Evolutionary conservation across 1,140 invertebrate species (phyloP), one percentile per base, ranked within the genome.

Genomic region (Asobara japonica): DNA sequence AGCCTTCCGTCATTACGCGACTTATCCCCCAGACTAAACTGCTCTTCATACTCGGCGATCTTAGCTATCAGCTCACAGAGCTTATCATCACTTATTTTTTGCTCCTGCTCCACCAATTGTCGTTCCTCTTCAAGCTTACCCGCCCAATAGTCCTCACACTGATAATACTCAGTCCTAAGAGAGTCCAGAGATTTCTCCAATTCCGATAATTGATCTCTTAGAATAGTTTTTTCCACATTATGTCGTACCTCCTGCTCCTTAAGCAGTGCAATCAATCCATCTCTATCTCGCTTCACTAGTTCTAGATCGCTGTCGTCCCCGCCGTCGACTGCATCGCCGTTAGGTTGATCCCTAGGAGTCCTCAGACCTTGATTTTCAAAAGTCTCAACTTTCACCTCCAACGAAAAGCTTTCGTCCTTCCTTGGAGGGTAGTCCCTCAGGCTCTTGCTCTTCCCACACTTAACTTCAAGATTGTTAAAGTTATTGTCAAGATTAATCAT

Each of bases 111-210:
- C 78, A 91, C 93, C 45, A 92, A 83, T 73, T 91, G 90, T 36
- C 94, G 88, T 82, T 96, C 95, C 71, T 95, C 94, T 51, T 93
- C 90, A 30, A 96, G 83, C 85, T 95, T 95, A 6, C 81, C 83
- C 18, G 91, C 88, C 94, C 94, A 96, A 84, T 96, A 96, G 80
- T 96, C 94, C 83, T 96, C 95, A 79, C 93, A 94, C 73, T 92
- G 91, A 76, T 95, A 94, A 79, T 94, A 95, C 76, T 95, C 94
- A 16, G 89, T 85, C 76, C 90, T 90, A 78, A 96, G 83, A 75
- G 92, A 86, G 81, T 95, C 93, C 27, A 95, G 80, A 78, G 92
- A 93, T 20, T 86, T 85, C 82, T 95, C 93, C 13, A 95, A 84
- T 29, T 94, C 92, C 22, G 88, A 87, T 78, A 90, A 91, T 72